Evolutionary conservation across 2,113 vertebrate species (phyloP).

Genomic region (Pampusana beccarii): DNA sequence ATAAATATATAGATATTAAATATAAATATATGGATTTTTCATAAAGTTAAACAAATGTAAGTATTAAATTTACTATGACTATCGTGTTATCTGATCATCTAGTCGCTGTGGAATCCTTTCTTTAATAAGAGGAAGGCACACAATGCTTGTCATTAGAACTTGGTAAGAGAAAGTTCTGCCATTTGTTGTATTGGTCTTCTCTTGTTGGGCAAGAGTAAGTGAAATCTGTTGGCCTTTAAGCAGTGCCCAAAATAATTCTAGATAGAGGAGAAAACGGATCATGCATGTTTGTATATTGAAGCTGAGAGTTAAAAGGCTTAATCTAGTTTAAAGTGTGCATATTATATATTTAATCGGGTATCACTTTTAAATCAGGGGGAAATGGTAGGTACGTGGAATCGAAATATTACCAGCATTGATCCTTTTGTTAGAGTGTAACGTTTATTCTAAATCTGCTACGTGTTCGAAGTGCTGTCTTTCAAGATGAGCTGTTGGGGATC

Average conservation of each 20-base stretch:
- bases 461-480: not conserved
- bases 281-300: not conserved
- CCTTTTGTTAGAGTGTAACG: not conserved
- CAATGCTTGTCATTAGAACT: not conserved
- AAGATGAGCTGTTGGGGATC: not conserved
- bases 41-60: not conserved
- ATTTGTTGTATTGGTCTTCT: not conserved
- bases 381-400: not conserved
- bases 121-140: not conserved
- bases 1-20: too few species aligned
- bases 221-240: not conserved
- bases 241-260: not conserved
- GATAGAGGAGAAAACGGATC: not conserved
- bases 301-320: not conserved
- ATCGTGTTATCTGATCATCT: not conserved
- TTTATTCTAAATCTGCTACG: rapidly evolving
- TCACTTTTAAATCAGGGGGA: not conserved
- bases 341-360: not conserved
- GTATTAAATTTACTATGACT: not conserved
- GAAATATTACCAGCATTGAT: not conserved
- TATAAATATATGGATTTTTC: not conserved
- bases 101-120: not conserved
- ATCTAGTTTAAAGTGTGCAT: not conserved
- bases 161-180: not conserved
- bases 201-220: not conserved